These are phyloP conservation scores for Prostheceraeus crozeri DNA, from an alignment of 2,888 invertebrate genomes.

Conservation along the genomic window DNA sequence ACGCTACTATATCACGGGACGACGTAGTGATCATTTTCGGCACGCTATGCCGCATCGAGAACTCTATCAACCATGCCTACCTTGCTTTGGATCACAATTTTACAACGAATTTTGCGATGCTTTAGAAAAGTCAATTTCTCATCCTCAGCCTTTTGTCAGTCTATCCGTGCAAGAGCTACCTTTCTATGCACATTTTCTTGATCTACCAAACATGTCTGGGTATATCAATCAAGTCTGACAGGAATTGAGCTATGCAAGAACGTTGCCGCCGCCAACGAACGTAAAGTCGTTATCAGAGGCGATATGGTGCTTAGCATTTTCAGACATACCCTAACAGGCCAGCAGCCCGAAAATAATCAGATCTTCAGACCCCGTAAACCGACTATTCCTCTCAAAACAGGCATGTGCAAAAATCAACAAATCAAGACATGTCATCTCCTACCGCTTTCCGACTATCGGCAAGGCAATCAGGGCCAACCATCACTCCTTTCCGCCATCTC, in stretches of 20 bases:
- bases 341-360: conserved; percentile 42
- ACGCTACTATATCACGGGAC: no score
- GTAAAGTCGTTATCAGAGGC: conserved; percentile 44
- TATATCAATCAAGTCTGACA: conserved; percentile 44
- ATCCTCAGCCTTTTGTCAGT: conserved; percentile 22
- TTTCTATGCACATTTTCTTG: not conserved
- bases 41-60: not conserved
- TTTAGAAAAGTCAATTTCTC: not conserved
- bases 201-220: conserved; percentile 4
- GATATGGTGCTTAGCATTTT: conserved; percentile 41
- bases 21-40: not conserved
- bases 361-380: conserved; percentile 43
- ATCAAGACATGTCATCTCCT: no score
- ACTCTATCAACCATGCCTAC: no score
- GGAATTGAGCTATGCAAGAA: conserved; percentile 42
- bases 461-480: conserved; percentile 18
- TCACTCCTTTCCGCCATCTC: not conserved
- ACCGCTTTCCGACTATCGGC: conserved; percentile 41
- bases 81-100: not conserved
- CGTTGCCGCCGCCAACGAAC: conserved; percentile 44
- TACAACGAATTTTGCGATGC: not conserved
- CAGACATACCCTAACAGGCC: conserved; percentile 21
- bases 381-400: conserved; percentile 43
- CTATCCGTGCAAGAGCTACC: not conserved
- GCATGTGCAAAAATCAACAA: conserved; percentile 43